A percentile compares a stretch with the other conserved stretches of the same genome.
Evolutionary conservation across 1,140 invertebrate species (phyloP).

Genomic region (Drosophila navojoa): DNA sequence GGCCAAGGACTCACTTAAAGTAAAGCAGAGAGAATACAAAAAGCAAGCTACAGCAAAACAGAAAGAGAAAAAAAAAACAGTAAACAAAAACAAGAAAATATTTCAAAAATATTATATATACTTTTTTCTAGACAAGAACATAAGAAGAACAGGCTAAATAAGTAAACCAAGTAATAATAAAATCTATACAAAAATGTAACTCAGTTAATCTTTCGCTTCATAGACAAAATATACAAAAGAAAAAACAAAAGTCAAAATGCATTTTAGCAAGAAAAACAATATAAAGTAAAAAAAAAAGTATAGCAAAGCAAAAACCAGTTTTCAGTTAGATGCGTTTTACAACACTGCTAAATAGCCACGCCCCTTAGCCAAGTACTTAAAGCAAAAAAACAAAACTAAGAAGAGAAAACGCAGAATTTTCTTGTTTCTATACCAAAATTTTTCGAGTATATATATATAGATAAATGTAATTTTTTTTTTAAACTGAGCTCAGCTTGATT

Average conservation of each 20-base stretch:
- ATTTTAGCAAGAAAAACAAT: constrained; percentile 34
- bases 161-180: constrained; percentile 27
- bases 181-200: constrained; percentile 27
- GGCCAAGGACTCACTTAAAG: constrained; percentile 76
- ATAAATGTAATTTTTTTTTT: background rate
- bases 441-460: background rate
- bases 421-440: constrained; percentile 30
- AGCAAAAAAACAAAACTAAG: constrained; percentile 34
- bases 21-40: constrained; percentile 19
- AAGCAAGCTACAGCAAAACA: constrained; percentile 31
- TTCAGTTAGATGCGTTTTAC: constrained; percentile 35
- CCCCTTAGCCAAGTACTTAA: constrained; percentile 69
- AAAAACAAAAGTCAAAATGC: constrained; percentile 39
- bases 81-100: constrained; percentile 59
- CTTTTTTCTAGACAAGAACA: constrained; percentile 50
- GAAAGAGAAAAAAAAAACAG: constrained; percentile 27
- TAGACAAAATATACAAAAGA: constrained; percentile 52
- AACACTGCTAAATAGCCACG: constrained; percentile 28
- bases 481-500: constrained; percentile 45
- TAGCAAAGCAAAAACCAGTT: constrained; percentile 14
- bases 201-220: constrained; percentile 54
- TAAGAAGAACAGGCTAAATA: constrained; percentile 28
- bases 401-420: constrained; percentile 40
- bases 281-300: constrained; percentile 4
- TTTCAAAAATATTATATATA: constrained; percentile 73